Evolutionary conservation across 2,888 invertebrate genomes (phyloP).

Genomic region (Hirudinaria manillensis): DNA sequence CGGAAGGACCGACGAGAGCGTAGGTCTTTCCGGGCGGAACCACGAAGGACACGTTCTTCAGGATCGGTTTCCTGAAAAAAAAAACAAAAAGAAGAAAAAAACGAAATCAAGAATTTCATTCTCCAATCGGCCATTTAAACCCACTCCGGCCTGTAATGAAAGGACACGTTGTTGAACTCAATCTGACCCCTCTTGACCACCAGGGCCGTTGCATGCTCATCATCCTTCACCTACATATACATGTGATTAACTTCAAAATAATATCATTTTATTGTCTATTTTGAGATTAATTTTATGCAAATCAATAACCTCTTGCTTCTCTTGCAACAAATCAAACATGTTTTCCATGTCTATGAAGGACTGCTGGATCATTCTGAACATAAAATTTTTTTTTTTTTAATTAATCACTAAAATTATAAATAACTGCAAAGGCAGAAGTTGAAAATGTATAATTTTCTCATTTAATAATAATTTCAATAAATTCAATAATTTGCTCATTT

Average conservation of each 20-base stretch:
- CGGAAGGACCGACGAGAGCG: slow-evolving; percentile 46
- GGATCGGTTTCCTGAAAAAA: slow-evolving; percentile 47
- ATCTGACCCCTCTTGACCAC: slow-evolving; percentile 64
- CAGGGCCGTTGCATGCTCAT: slow-evolving; percentile 70
- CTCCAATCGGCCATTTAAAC: slow-evolving; percentile 32
- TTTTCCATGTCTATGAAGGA: slow-evolving; percentile 99
- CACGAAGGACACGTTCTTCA: slow-evolving; percentile 47
- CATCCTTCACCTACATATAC: slow-evolving; percentile 59
- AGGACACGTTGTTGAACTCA: slow-evolving; percentile 82
- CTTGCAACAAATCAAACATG: slow-evolving; percentile 89
- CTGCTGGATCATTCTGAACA: slow-evolving; percentile 80
- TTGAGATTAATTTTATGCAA: not conserved
- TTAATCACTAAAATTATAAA: slow-evolving; percentile 27
- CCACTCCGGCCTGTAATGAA: slow-evolving; percentile 65
- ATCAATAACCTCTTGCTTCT: slow-evolving; percentile 71
- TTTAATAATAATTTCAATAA: too few species aligned
- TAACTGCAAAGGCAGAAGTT: too few species aligned
- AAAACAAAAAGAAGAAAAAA: slow-evolving; percentile 26
- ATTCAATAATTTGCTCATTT: not conserved
- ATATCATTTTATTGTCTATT: not conserved
- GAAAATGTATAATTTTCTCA: too few species aligned
- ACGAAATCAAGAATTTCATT: slow-evolving; percentile 8
- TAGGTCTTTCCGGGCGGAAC: slow-evolving; percentile 51
- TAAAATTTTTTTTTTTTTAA: not conserved
- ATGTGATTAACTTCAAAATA: not conserved